Conservation (phyloP, 1,140 invertebrate genomes). For the Vollenhovia emeryi region DNA sequence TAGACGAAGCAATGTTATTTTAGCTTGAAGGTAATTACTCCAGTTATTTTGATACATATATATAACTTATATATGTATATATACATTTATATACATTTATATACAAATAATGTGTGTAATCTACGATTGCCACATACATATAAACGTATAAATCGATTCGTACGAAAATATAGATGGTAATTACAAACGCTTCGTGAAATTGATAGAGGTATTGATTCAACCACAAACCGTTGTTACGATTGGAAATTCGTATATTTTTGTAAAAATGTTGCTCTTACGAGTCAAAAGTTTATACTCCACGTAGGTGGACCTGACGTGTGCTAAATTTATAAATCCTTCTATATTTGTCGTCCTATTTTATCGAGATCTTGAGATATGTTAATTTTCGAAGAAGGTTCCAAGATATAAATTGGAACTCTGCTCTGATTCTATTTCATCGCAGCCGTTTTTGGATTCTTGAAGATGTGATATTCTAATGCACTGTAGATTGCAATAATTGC, state of each 20-base stretch:
- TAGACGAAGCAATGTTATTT: slow-evolving; percentile 46
- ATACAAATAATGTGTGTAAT: not conserved
- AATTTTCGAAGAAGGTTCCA: not conserved
- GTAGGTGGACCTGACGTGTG: not conserved
- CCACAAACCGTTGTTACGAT: not conserved
- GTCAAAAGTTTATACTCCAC: not conserved
- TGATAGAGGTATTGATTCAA: slow-evolving; percentile 28
- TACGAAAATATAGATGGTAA: slow-evolving; percentile 15
- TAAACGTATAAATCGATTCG: slow-evolving; percentile 37
- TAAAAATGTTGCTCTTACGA: not conserved
- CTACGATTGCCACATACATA: not conserved
- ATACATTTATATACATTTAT: not conserved
- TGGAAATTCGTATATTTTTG: not conserved
- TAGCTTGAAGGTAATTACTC: slow-evolving; percentile 36
- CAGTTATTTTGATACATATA: slow-evolving; percentile 24
- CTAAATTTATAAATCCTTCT: not conserved
- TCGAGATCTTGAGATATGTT: not conserved
- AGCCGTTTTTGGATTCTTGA: not conserved
- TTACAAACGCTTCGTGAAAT: slow-evolving; percentile 30
- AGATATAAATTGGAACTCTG: not conserved
- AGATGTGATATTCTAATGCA: not conserved
- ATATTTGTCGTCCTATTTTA: too few relatives aligned
- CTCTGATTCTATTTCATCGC: not conserved
- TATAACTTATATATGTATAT: not conserved
- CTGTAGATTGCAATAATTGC: not conserved